phyloP scores from a whole-genome alignment of 2,797 vertebrate genomes.

The Scolopax bukidnonensis region DNA sequence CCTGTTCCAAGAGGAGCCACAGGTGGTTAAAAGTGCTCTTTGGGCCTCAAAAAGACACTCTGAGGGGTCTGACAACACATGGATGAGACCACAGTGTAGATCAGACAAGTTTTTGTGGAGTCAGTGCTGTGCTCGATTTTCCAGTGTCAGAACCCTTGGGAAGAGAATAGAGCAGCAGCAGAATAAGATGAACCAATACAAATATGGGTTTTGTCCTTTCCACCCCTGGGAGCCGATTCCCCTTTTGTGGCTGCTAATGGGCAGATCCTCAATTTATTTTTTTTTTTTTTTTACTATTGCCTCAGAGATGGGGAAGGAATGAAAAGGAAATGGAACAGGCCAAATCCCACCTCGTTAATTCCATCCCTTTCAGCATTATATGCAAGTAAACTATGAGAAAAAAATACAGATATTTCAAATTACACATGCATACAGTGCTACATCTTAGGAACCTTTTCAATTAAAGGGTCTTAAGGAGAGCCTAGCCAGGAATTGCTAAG shows the following conservation, averaged over 20 bases:
- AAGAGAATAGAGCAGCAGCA: fast-evolving
- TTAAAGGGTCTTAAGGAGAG: neutral
- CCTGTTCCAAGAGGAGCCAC: neutral
- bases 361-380: neutral
- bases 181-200: neutral
- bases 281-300: too few relatives aligned
- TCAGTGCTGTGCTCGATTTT: neutral
- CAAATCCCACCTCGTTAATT: neutral
- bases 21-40: neutral
- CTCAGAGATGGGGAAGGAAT: neutral
- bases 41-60: neutral
- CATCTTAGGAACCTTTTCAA: neutral
- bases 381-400: neutral
- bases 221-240: neutral
- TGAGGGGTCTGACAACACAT: neutral
- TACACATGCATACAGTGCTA: neutral
- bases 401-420: neutral
- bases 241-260: neutral
- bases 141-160: neutral
- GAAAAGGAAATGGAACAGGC: neutral
- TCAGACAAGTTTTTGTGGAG: neutral
- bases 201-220: neutral
- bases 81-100: neutral
- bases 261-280: neutral
- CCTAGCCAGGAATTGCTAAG: neutral